Evolutionary conservation across 2,797 vertebrate species (phyloP), one percentile per base, ranked within the genome.

Genomic region (Phaenicophaeus curvirostris): DNA sequence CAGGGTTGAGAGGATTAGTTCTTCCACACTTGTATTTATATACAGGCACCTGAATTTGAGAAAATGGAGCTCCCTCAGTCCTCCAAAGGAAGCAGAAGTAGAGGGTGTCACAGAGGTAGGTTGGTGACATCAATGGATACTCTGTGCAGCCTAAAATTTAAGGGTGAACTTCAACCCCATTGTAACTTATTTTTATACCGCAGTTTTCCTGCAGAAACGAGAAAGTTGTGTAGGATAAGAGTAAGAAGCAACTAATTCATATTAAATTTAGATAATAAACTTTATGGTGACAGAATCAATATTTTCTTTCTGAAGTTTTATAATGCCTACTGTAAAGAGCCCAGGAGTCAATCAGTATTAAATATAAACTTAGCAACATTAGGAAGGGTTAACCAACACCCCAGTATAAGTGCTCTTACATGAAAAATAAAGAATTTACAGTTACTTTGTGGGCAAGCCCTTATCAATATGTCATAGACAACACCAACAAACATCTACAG

Each of bases 381-480:
- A 81, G 41, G 39, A 76, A 78, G 35, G 57, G 63, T 76, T 90
- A 86, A 87, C 6, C 48, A 71, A 81, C 8, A 76, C 13, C 37
- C 50, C 50, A 30, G 2, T 21, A 1, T 35, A 85, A 91, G 46
- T 48, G 68, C 24, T 93, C 20, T 75, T 53, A 65, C n/a, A 81
- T 0, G 4, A 78, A 65, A 89, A 84, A 28, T 11, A 54, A 57
- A 74, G 61, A 85, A 48, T 35, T 91, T 67, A 85, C 33, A 75
- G 68, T 55, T 75, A 77, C 12, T 93, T 81, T 69, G 18, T 67
- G n/a, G 59, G 75, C 55, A 91, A 94, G 85, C 62, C 82, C 87
- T 94, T 88, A 83, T 58, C 86, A 35, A 13, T 68, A 50, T 75
- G 83, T 87, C 48, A 51, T 4, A 87, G 48, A 53, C 44, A 87